A percentile compares a stretch with the other conserved stretches of the same genome.
phyloP scores from a whole-genome alignment of 2,797 vertebrate genomes.

The Molothrus aeneus region DNA sequence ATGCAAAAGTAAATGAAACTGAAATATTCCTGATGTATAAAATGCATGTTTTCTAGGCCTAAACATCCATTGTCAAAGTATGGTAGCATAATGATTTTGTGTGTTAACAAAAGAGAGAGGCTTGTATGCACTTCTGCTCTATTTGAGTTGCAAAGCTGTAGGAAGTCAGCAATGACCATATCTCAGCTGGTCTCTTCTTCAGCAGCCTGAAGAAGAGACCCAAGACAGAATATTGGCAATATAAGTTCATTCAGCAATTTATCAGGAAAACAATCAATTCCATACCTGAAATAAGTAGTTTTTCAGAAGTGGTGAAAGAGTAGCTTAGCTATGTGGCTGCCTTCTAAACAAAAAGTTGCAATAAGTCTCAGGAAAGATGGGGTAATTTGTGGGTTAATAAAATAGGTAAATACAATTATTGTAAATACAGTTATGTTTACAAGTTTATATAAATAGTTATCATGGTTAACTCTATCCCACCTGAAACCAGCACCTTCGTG shows the following conservation, averaged over 20 bases:
- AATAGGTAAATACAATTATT: not conserved
- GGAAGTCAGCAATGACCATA: not conserved
- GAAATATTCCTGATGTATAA: not conserved
- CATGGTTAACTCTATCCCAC: not conserved
- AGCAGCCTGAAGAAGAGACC: not conserved
- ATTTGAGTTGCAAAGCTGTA: not conserved
- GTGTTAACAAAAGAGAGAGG: not conserved
- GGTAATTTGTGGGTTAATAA: not conserved
- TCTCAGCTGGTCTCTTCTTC: not conserved
- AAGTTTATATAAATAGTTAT: not conserved
- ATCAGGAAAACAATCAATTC: not conserved
- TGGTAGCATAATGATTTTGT: not conserved
- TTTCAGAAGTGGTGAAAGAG: not conserved
- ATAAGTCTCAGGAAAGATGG: not conserved
- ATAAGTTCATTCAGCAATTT: not conserved
- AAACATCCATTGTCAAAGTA: not conserved
- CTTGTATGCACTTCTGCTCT: not conserved
- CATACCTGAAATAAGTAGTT: not conserved
- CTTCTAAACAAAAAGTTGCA: not conserved
- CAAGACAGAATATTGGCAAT: not conserved
- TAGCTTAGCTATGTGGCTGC: not conserved
- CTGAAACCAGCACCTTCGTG: not conserved
- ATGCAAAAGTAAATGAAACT: not conserved
- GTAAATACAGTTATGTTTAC: not conserved
- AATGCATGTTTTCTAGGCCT: not conserved